These are phyloP conservation scores for Panurus biarmicus DNA, from an alignment of 2,113 vertebrate species.

Conservation along the genomic window DNA sequence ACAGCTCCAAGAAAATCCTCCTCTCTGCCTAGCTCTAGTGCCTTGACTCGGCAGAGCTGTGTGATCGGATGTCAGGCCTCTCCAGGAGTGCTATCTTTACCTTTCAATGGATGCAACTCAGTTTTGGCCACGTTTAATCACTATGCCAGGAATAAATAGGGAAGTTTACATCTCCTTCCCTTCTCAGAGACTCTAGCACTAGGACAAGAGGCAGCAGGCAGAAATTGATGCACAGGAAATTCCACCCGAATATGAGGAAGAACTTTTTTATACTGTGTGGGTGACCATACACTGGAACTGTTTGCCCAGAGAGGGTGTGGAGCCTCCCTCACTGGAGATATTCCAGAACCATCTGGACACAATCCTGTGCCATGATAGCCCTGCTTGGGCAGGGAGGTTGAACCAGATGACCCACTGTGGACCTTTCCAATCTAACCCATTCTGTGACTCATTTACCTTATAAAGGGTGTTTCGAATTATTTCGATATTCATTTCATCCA, in stretches of 20 bases:
- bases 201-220: not conserved
- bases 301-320: not conserved
- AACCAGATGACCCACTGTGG: not conserved
- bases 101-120: not conserved
- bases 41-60: not conserved
- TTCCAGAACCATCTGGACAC: not conserved
- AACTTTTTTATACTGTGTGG: not conserved
- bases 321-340: not conserved
- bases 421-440: not conserved
- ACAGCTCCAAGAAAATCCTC: not conserved
- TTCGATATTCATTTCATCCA: constrained; percentile 99
- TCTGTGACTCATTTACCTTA: constrained; percentile 76
- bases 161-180: not conserved
- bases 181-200: not conserved
- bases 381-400: not conserved
- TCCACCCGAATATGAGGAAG: not conserved
- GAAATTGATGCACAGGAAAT: not conserved
- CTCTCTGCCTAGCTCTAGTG: not conserved
- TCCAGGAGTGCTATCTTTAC: not conserved
- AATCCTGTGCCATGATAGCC: not conserved
- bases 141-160: not conserved
- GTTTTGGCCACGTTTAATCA: not conserved
- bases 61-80: accelerated
- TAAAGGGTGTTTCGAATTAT: constrained; percentile 97
- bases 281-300: not conserved